Conservation (phyloP, 2,113 vertebrate genomes). For the Choloepus hoffmanni region DNA sequence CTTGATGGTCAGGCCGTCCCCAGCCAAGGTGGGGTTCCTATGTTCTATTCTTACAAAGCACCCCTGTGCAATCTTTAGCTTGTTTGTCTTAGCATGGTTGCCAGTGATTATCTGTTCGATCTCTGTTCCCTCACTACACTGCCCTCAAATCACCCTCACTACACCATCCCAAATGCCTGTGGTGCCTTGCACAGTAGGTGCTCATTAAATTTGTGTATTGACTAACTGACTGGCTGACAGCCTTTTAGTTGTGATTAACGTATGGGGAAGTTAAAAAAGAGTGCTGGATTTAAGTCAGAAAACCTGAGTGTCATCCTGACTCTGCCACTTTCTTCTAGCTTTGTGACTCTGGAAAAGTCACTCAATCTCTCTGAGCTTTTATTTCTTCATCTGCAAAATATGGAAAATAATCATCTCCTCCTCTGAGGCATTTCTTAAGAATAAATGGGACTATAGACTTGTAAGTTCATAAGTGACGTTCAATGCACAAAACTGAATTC, state of each 20-base stretch:
- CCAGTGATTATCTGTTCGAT: background rate
- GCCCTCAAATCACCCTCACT: background rate
- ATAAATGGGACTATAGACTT: background rate
- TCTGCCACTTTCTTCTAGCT: background rate
- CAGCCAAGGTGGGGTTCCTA: background rate
- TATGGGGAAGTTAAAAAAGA: background rate
- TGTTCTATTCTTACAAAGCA: background rate
- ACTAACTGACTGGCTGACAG: background rate
- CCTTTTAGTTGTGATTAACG: background rate
- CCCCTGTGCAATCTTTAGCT: background rate
- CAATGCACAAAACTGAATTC: background rate
- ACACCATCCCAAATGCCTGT: background rate
- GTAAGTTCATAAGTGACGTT: background rate
- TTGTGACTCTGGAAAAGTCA: background rate
- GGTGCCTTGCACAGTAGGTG: background rate
- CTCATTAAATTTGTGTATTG: background rate
- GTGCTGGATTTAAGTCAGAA: background rate
- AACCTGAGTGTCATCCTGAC: background rate
- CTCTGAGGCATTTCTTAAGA: background rate
- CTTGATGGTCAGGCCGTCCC: background rate
- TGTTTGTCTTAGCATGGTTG: too few species aligned
- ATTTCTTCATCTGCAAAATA: background rate
- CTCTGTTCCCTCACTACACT: background rate
- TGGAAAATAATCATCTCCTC: background rate
- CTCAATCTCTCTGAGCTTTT: background rate